Percentiles rank a stretch among this genome's conserved stretches.
phyloP scores from a whole-genome alignment of 2,797 vertebrate species.

The Acanthurus lineatus region DNA sequence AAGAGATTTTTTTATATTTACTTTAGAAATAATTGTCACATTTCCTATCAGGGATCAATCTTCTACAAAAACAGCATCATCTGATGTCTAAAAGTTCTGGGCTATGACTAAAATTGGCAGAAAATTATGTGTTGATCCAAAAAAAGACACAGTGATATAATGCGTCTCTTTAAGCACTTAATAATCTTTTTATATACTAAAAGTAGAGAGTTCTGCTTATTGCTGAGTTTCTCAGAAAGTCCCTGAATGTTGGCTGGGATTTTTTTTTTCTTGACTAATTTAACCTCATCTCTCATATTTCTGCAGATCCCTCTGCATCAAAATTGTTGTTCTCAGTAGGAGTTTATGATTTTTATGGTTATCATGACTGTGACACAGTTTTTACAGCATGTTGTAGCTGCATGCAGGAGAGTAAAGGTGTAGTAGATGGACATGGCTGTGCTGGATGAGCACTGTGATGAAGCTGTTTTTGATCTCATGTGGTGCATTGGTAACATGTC shows the following conservation, averaged over 20 bases:
- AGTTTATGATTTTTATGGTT: neutral
- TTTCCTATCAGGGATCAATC: neutral
- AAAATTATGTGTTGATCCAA: neutral
- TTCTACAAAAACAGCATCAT: neutral
- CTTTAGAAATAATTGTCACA: neutral
- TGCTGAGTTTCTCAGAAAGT: no score
- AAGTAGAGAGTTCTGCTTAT: no score
- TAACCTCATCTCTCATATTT: no score
- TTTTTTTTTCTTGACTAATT: no score
- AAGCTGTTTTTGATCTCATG: neutral
- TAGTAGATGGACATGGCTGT: neutral
- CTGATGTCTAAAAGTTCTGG: neutral
- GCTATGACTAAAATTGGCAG: neutral
- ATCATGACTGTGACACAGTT: neutral
- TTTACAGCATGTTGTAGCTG: neutral
- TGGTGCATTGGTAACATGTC: neutral
- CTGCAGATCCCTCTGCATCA: no score
- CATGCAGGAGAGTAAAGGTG: neutral
- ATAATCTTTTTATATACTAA: no score
- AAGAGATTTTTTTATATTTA: neutral
- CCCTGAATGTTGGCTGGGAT: no score
- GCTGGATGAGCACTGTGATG: neutral
- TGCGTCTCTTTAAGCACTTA: no score
- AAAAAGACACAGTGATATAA: no score
- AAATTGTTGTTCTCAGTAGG: no score